Evolutionary conservation across 2,888 invertebrate genomes (phyloP).

Genomic region (Protophormia terraenovae): DNA sequence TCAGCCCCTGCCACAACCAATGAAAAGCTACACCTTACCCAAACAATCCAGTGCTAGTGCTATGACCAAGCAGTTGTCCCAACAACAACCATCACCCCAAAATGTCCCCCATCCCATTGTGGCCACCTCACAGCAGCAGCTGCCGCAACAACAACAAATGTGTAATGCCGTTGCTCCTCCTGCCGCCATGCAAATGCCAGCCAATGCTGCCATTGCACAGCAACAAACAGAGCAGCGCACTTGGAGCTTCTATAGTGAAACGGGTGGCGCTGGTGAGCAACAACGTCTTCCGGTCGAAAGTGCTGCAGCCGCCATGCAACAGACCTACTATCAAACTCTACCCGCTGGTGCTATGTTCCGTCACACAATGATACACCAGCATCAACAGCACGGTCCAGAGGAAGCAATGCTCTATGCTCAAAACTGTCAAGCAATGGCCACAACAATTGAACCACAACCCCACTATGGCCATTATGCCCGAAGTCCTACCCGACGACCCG

Average conservation of each 20-base stretch:
- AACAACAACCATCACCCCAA: conserved; percentile 75
- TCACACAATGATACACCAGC: conserved; percentile 79
- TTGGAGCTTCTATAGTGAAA: conserved; percentile 78
- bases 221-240: conserved; percentile 80
- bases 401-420: conserved; percentile 79
- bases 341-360: conserved; percentile 79
- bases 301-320: conserved; percentile 72
- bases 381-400: conserved; percentile 78
- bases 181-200: conserved; percentile 70
- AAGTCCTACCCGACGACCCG: conserved; percentile 83
- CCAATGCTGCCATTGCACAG: conserved; percentile 77
- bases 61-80: conserved; percentile 73
- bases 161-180: conserved; percentile 62
- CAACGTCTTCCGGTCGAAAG: conserved; percentile 77
- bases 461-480: conserved; percentile 80
- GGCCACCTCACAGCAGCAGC: conserved; percentile 64
- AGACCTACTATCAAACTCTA: conserved; percentile 80
- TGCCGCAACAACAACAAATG: conserved; percentile 70
- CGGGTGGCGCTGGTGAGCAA: conserved; percentile 73
- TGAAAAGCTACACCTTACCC: conserved; percentile 79
- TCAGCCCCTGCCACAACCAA: conserved; percentile 74
- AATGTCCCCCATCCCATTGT: conserved; percentile 72
- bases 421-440: conserved; percentile 79
- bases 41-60: conserved; percentile 75
- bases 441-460: conserved; percentile 76